These are phyloP conservation scores for Gavia stellata DNA, from an alignment of 2,113 vertebrate genomes.

Conservation along the genomic window DNA sequence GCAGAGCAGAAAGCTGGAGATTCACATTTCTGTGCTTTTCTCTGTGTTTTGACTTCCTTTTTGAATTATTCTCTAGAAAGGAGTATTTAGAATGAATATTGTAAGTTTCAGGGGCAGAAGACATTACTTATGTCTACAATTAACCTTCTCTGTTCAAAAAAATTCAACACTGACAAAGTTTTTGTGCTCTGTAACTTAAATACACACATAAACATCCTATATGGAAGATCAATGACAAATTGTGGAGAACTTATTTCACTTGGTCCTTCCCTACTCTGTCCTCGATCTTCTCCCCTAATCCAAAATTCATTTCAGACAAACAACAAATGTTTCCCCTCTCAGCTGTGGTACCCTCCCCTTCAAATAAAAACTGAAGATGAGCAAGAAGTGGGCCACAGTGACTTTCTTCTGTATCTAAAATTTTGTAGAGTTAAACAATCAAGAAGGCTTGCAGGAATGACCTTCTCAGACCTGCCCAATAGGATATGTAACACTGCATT, in stretches of 20 bases:
- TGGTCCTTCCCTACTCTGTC: not conserved
- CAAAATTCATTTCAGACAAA: not conserved
- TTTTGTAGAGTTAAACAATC: not conserved
- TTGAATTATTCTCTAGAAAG: not conserved
- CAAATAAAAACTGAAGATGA: not conserved
- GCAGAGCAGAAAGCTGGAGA: not conserved
- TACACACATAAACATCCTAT: not conserved
- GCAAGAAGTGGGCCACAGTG: not conserved
- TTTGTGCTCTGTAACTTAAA: not conserved
- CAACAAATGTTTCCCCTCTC: not conserved
- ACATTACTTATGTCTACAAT: not conserved
- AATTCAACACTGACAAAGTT: not conserved
- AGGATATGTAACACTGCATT: not conserved
- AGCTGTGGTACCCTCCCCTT: not conserved
- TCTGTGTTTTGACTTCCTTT: not conserved
- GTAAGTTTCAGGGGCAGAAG: not conserved
- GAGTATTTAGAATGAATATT: not conserved
- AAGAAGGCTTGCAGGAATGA: not conserved
- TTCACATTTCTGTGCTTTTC: not conserved
- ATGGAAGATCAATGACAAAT: not conserved
- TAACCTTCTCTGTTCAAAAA: not conserved
- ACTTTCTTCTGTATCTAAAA: not conserved
- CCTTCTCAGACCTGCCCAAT: not conserved
- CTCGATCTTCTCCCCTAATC: not conserved
- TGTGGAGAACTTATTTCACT: not conserved